Base-by-base conservation (phyloP, 2,113 vertebrate genomes). In the Spea bombifrons region DNA sequence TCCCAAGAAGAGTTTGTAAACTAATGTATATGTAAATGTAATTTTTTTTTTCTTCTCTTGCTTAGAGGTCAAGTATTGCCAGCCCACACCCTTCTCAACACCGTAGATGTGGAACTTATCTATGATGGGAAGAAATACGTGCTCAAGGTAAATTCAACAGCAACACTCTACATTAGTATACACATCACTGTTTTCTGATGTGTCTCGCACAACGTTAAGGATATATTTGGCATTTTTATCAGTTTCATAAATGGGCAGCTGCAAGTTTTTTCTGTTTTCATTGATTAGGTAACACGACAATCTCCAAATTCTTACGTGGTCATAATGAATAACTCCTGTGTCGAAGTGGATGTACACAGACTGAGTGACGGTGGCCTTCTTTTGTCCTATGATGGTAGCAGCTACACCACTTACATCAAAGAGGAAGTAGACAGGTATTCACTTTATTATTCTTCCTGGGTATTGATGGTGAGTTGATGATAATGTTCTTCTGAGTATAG, bases 371-470 rank as follows among this genome's bases (percentile, higher is more conserved):
- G 97, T 2, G 97, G 97, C 0, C 89, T 99, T 66, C 87, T 99
- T 70, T 87, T 99, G 9, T 99, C 97, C 30, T 99, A 99, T 0
- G 97, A 99, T 0, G 96, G 97, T 63, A 99, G 96, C 90, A 99
- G 97, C 90, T 99, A 99, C 61, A 99, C 97, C n/a, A 99, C 97
- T 0, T 99, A 99, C 90, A 97, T 99, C 95, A 99, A 99, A 68
- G 97, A 99, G 67, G 97, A 99, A 84, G 95, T 99, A 53, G 96
- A 99, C 88, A 92, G 96, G 97, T 99, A 83, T 13, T 30, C 49
- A 30, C 7, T 53, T 52, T 52, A 52, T 52, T 52, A 30, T 30
- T 30, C 30, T 30, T 30, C 30, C 30, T 30, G 30, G 30, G 30
- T 30, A 30, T 30, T 30, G 30, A 30, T 30, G 30, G 2, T 30